Percentiles rank a stretch among this genome's conserved stretches.
phyloP scores from a whole-genome alignment of 2,113 vertebrate species.

The Crocuta crocuta region DNA sequence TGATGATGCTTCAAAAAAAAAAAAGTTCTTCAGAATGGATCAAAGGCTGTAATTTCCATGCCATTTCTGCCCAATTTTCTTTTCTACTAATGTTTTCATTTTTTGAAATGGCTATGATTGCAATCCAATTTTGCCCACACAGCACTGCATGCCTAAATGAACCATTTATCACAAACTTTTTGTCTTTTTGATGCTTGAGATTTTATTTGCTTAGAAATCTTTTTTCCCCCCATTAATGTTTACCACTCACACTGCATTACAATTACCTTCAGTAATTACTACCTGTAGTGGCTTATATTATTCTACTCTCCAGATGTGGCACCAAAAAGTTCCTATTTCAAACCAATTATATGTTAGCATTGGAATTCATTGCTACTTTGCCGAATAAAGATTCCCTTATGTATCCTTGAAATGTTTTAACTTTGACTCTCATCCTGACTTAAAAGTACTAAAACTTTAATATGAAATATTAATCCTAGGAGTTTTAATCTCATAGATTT shows the following conservation, averaged over 20 bases:
- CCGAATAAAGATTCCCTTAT: slow-evolving; percentile 62
- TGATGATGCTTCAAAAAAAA: slow-evolving; percentile 85
- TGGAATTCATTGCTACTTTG: slow-evolving; percentile 76
- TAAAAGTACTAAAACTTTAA: slow-evolving; percentile 40
- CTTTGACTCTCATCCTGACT: slow-evolving; percentile 33
- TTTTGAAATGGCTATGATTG: slow-evolving; percentile 89
- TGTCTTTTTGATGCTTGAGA: slow-evolving; percentile 84
- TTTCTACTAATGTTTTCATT: slow-evolving; percentile 88
- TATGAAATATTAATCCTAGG: background rate
- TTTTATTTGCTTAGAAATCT: slow-evolving; percentile 88
- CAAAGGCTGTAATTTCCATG: slow-evolving; percentile 90
- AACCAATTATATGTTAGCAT: slow-evolving; percentile 79
- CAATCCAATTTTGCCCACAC: slow-evolving; percentile 88
- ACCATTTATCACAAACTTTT: slow-evolving; percentile 88
- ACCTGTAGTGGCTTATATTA: slow-evolving; percentile 86
- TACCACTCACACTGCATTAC: slow-evolving; percentile 81
- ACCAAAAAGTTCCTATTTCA: slow-evolving; percentile 82
- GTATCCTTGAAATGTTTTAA: slow-evolving; percentile 59
- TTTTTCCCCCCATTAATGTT: slow-evolving; percentile 82
- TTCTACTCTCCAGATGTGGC: slow-evolving; percentile 82
- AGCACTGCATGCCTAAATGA: slow-evolving; percentile 88
- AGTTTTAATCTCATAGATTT: background rate
- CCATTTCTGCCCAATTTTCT: slow-evolving; percentile 90
- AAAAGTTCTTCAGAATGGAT: slow-evolving; percentile 85
- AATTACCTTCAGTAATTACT: slow-evolving; percentile 88